These are phyloP conservation scores for Caenorhabditis japonica DNA, from an alignment of 2,888 invertebrate genomes.

Conservation along the genomic window DNA sequence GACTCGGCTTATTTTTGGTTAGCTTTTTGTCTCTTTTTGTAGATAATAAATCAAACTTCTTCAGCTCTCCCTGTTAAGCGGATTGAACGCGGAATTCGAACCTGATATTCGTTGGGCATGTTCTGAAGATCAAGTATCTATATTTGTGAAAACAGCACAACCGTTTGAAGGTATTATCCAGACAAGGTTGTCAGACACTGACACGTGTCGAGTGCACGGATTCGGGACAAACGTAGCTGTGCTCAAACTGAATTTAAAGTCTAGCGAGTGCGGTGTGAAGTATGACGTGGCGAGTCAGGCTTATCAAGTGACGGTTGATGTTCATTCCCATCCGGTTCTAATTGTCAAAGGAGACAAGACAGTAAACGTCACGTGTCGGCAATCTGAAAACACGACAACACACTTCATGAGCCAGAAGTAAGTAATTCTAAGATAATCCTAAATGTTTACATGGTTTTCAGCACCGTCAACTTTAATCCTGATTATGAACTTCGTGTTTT, in stretches of 20 bases:
- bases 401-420: slow-evolving; percentile 22
- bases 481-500: slow-evolving; percentile 46
- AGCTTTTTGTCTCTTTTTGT: not conserved
- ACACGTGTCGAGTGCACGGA: slow-evolving; percentile 46
- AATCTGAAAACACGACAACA: slow-evolving; percentile 20
- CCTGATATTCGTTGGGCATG: slow-evolving; percentile 58
- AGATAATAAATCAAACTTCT: not conserved
- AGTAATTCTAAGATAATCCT: not conserved
- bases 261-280: slow-evolving; percentile 47
- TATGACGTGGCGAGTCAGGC: slow-evolving; percentile 34
- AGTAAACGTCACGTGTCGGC: slow-evolving; percentile 53
- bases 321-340: slow-evolving; percentile 59
- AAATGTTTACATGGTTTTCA: slow-evolving; percentile 4
- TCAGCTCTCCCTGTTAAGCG: slow-evolving; percentile 32
- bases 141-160: slow-evolving; percentile 48
- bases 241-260: slow-evolving; percentile 44
- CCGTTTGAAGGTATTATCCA: slow-evolving; percentile 56
- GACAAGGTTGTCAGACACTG: slow-evolving; percentile 13
- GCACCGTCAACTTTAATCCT: not conserved
- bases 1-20: slow-evolving; percentile 27
- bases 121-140: slow-evolving; percentile 36
- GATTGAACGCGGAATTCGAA: slow-evolving; percentile 23
- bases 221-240: slow-evolving; percentile 59
- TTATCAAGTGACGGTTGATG: slow-evolving; percentile 44
- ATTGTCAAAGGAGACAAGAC: slow-evolving; percentile 59